These are phyloP conservation scores for Danio jaintianensis DNA, from an alignment of 2,797 vertebrate genomes.

Conservation along the genomic window DNA sequence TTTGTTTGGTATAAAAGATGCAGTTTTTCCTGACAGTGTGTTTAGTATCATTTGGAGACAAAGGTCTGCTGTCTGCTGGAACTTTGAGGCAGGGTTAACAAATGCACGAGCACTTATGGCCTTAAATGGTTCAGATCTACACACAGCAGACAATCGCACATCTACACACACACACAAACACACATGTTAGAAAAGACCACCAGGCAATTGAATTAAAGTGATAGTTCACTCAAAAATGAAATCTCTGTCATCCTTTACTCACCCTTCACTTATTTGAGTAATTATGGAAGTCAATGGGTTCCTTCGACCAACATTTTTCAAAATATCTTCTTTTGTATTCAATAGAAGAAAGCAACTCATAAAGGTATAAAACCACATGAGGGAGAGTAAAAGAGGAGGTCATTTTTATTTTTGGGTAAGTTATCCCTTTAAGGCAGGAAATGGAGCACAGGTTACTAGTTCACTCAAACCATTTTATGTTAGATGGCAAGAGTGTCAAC, in stretches of 20 bases:
- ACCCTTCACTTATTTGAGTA: too few species aligned
- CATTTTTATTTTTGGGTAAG: too few species aligned
- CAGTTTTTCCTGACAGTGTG: not conserved
- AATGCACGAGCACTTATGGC: slow-evolving; percentile 43
- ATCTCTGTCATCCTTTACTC: too few species aligned
- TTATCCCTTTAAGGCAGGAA: not conserved
- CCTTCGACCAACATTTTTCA: too few species aligned
- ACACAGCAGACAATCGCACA: slow-evolving; percentile 32
- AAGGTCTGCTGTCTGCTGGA: slow-evolving; percentile 17
- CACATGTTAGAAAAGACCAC: slow-evolving; percentile 31
- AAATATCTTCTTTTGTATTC: too few species aligned
- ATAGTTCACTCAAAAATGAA: not conserved
- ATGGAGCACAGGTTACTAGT: not conserved
- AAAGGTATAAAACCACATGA: too few species aligned
- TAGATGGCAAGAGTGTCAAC: slow-evolving; percentile 8
- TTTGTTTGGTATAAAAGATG: not conserved
- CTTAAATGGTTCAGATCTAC: slow-evolving; percentile 59
- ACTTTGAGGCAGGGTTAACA: slow-evolving; percentile 31
- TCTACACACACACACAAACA: slow-evolving; percentile 26
- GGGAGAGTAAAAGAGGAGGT: too few species aligned
- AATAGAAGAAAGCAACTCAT: too few species aligned
- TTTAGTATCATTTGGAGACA: not conserved
- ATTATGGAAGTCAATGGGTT: too few species aligned
- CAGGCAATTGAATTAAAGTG: slow-evolving; percentile 26
- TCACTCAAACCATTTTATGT: slow-evolving; percentile 1